A percentile compares a stretch with the other conserved stretches of the same genome.
Evolutionary conservation across 1,140 invertebrate species (phyloP).

Genomic region (Drosophila quadrilineata): DNA sequence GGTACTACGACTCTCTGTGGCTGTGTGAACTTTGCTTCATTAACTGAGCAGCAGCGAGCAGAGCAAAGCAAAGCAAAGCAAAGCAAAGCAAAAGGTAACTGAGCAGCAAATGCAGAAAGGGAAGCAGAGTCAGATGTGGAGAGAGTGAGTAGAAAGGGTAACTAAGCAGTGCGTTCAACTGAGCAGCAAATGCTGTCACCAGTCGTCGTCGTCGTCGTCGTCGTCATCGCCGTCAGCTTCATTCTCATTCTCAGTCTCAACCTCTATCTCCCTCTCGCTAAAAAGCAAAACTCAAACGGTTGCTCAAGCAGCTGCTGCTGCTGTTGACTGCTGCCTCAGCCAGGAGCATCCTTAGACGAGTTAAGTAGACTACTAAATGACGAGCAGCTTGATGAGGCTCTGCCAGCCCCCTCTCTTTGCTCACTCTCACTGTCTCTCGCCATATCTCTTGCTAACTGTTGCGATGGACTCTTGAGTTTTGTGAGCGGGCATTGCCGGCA

Average conservation of each 20-base stretch:
- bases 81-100: not conserved
- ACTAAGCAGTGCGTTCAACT: slow-evolving; percentile 19
- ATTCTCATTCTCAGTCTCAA: not conserved
- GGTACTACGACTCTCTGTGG: slow-evolving; percentile 48
- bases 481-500: no score
- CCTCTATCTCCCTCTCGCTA: slow-evolving; percentile 18
- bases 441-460: not conserved
- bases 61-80: not conserved
- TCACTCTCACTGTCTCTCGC: slow-evolving; percentile 4
- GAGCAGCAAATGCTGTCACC: slow-evolving; percentile 61
- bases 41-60: slow-evolving; percentile 33
- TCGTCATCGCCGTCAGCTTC: not conserved
- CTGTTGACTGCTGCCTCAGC: slow-evolving; percentile 39
- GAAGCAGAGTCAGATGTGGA: no score
- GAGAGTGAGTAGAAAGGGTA: no score
- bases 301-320: slow-evolving; percentile 62
- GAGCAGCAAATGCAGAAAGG: not conserved
- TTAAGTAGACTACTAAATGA: slow-evolving; percentile 79
- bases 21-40: slow-evolving; percentile 64
- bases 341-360: slow-evolving; percentile 69
- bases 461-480: not conserved
- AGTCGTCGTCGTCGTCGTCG: slow-evolving; percentile 1
- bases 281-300: slow-evolving; percentile 61
- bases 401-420: not conserved
- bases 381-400: slow-evolving; percentile 48